phyloP scores from a whole-genome alignment of 2,888 invertebrate genomes.

The Strigamia crassipes region DNA sequence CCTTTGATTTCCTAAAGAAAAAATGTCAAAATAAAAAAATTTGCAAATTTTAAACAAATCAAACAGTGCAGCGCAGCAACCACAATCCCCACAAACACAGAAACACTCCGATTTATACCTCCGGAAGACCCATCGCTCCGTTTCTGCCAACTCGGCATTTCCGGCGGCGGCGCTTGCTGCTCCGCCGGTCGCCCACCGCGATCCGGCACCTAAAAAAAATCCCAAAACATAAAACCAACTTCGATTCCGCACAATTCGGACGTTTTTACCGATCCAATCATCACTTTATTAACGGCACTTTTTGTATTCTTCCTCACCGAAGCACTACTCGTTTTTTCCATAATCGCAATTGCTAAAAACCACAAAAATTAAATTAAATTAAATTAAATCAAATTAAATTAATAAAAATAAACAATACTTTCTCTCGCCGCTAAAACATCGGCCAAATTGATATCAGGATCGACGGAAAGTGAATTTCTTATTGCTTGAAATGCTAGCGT shows the following conservation, averaged over 20 bases:
- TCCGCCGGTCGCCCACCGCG: conserved; percentile 91
- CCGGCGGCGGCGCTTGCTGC: conserved; percentile 89
- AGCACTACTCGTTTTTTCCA: conserved; percentile 90
- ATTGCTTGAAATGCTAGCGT: conserved; percentile 65
- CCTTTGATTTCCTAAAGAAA: background rate
- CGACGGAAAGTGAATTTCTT: conserved; percentile 63
- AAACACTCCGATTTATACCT: background rate
- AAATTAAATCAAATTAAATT: background rate
- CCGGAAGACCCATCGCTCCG: conserved; percentile 54
- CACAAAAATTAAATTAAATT: background rate
- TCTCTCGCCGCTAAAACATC: conserved; percentile 83
- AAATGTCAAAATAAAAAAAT: background rate
- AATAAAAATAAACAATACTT: conserved; percentile 56
- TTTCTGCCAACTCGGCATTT: conserved; percentile 95
- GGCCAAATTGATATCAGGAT: conserved; percentile 71
- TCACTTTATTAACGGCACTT: conserved; percentile 81
- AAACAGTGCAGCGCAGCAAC: background rate
- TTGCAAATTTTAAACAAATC: background rate
- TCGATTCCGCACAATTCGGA: background rate
- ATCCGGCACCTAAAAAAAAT: conserved; percentile 78
- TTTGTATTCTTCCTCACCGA: conserved; percentile 82
- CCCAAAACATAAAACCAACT: background rate
- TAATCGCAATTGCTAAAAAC: conserved; percentile 70
- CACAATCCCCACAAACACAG: background rate
- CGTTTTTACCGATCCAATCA: conserved; percentile 74